Evolutionary conservation across 2,888 invertebrate species (phyloP), one percentile per base, ranked within the genome.

Genomic region (Cyclophora albipunctata): DNA sequence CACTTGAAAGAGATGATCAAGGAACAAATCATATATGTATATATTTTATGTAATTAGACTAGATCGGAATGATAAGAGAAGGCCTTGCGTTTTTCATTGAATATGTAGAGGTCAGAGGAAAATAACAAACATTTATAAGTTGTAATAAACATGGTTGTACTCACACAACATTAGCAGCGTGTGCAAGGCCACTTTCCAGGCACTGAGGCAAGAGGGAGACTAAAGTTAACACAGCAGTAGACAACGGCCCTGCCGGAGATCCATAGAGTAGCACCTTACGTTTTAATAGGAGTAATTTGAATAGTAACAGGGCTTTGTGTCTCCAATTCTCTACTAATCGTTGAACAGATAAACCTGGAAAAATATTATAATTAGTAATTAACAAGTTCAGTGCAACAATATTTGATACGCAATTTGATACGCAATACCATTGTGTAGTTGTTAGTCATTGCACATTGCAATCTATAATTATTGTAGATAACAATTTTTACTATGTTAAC

Each of bases 171-270:
- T 94, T 96, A 40, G 97, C 96, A 47, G 96, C 93, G 72, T 94
- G 93, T 57, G 91, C 86, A 43, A 98, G 90, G 2, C 98, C 98
- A 69, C 91, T 91, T 73, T 97, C 96, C 60, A 98, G 90, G 88
- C 97, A 93, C 45, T 93, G 94, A 48, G 99, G 99, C 81, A 97
- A 93, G 40, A 99, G 81, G 1, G 98, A 98, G 0, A 98, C 90
- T 47, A 99, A 90, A 4, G 98, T 94, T 49, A 99, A 86, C 63
- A 99, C 92, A 3, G 95, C 92, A 4, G 94, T 92, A 64, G 98
- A 98, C 60, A 99, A 89, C 4, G 94, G 92, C 54, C 96, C 94
- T 2, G 98, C 98, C 2, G 98, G 98, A 33, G 97, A 94, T 50
- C 97, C 96, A 81, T 95, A 96, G 73, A 98, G 96, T 49, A 99